Conservation (phyloP, 2,113 vertebrate species). For the human region GRCh38 chr1:181702501-181703000, state of each 20-base stretch:
- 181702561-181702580: not conserved
- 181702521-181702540: not conserved
- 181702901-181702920: not conserved
- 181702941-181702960: not conserved
- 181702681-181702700: not conserved
- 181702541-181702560: accelerated
- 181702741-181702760: not conserved
- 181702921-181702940: not conserved
- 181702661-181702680: not conserved
- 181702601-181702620: not conserved
- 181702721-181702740: not conserved
- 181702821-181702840: not conserved
- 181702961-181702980: not conserved
- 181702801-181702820: not conserved
- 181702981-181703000: no score
- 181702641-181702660: not conserved
- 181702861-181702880: not conserved
- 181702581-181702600: not conserved
- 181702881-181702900: not conserved
- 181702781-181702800: not conserved
- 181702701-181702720: not conserved
- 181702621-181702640: not conserved
- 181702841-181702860: not conserved
- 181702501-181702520: not conserved
- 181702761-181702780: not conserved